Conservation (phyloP, 1,140 invertebrate species). For the Chlorops oryzae region DNA sequence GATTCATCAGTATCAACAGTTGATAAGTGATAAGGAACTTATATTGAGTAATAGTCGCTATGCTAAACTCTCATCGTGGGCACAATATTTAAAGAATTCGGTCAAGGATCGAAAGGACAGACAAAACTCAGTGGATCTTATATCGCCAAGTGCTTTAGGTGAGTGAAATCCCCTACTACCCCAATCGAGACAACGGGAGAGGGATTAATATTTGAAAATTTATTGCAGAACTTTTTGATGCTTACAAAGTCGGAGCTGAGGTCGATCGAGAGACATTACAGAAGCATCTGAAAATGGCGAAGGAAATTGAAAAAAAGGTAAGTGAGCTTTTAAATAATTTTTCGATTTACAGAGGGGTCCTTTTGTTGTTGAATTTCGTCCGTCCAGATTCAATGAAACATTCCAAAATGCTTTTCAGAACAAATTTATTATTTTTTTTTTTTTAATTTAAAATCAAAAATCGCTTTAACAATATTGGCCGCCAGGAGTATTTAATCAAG, state of each 20-base stretch:
- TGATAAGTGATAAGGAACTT: conserved; percentile 17
- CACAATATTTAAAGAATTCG: conserved; percentile 16
- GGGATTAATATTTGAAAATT: neutral
- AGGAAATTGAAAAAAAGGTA: conserved; percentile 19
- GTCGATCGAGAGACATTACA: conserved; percentile 18
- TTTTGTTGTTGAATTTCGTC: no score
- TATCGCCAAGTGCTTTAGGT: conserved; percentile 18
- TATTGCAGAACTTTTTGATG: conserved; percentile 17
- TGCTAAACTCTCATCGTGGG: conserved; percentile 19
- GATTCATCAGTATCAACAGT: conserved; percentile 16
- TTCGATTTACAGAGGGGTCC: no score
- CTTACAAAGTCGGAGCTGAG: conserved; percentile 17
- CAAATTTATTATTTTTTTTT: no score
- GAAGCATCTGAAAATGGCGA: conserved; percentile 19
- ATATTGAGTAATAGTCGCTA: conserved; percentile 19
- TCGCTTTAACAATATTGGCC: no score
- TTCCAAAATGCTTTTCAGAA: no score
- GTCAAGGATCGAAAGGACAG: conserved; percentile 10
- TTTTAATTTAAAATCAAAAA: no score
- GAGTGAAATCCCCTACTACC: neutral
- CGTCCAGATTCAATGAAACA: no score
- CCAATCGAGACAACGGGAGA: no score
- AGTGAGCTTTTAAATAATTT: no score
- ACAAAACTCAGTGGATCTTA: conserved; percentile 6
- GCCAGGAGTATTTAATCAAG: no score